phyloP scores from a whole-genome alignment of 2,797 vertebrate species.

The Pipistrellus kuhlii region DNA sequence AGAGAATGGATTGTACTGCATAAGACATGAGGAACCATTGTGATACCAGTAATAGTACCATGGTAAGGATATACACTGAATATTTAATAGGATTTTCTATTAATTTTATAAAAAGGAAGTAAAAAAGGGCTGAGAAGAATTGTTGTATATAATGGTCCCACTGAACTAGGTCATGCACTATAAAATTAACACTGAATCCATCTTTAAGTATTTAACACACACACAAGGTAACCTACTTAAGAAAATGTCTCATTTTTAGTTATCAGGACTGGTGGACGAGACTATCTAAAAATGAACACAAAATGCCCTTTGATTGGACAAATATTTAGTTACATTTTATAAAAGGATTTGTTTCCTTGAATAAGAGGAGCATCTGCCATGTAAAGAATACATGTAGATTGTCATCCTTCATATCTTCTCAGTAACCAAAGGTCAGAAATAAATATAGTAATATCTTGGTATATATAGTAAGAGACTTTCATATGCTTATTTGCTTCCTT shows the following conservation, averaged over 20 bases:
- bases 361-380: conserved; percentile 48
- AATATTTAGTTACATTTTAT: conserved; percentile 52
- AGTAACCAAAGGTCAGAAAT: conserved; percentile 64
- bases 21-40: not conserved
- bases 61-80: not conserved
- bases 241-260: conserved; percentile 38
- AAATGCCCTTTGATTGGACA: conserved; percentile 34
- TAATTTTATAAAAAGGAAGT: not conserved
- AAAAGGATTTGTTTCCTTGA: conserved; percentile 54
- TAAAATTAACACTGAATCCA: conserved; percentile 30
- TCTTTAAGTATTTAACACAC: conserved; percentile 1
- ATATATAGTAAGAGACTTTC: conserved; percentile 63
- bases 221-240: not conserved
- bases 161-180: not conserved
- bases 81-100: conserved; percentile 18
- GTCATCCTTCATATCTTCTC: conserved; percentile 66
- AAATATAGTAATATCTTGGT: conserved; percentile 66
- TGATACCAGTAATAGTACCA: not conserved
- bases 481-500: conserved; percentile 71
- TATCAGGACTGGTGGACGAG: conserved; percentile 30
- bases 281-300: conserved; percentile 54
- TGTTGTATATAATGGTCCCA: not conserved
- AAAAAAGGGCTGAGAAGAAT: not conserved
- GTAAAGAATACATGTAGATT: conserved; percentile 31
- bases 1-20: not conserved